Conservation (phyloP, 2,888 invertebrate species). For the Caenorhabditis macrosperma region DNA sequence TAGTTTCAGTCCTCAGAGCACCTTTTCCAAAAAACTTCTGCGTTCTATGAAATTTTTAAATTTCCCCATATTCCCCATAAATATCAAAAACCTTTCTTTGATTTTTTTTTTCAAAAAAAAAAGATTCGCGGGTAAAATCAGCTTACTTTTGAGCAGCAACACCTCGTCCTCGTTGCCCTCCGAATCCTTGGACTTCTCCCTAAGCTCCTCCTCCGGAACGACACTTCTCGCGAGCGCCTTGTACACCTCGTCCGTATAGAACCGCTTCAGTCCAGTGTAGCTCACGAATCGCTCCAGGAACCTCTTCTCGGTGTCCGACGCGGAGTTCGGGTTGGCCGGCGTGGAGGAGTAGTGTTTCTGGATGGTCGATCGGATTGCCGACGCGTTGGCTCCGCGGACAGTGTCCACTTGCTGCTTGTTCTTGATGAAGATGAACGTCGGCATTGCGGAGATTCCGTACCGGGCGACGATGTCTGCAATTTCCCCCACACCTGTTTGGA, state of each 20-base stretch:
- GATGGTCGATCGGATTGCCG: conserved; percentile 84
- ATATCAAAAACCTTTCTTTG: too few relatives aligned
- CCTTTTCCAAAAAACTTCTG: too few relatives aligned
- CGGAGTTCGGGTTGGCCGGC: conserved; percentile 64
- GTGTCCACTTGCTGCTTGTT: conserved; percentile 87
- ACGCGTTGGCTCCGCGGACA: conserved; percentile 91
- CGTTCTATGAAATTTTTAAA: too few relatives aligned
- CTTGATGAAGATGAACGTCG: conserved; percentile 95
- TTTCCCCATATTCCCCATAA: too few relatives aligned
- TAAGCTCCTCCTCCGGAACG: conserved; percentile 71
- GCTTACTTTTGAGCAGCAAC: conserved; percentile 57
- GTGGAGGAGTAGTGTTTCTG: conserved; percentile 57
- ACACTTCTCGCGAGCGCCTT: conserved; percentile 75
- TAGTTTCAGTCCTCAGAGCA: too few relatives aligned
- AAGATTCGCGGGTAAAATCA: neutral
- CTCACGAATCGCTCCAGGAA: conserved; percentile 63
- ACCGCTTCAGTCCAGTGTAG: conserved; percentile 35
- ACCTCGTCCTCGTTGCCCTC: conserved; percentile 5
- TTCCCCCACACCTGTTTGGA: too few relatives aligned
- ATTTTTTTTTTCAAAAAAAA: too few relatives aligned
- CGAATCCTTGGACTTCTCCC: conserved; percentile 21
- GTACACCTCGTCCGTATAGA: conserved; percentile 72
- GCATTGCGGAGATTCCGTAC: conserved; percentile 95
- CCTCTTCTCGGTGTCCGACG: conserved; percentile 67
- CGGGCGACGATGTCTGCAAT: conserved; percentile 84